Percentiles rank a stretch among this genome's conserved stretches.
Evolutionary conservation across 2,113 vertebrate species (phyloP).

Genomic region (Lucifuga dentata): DNA sequence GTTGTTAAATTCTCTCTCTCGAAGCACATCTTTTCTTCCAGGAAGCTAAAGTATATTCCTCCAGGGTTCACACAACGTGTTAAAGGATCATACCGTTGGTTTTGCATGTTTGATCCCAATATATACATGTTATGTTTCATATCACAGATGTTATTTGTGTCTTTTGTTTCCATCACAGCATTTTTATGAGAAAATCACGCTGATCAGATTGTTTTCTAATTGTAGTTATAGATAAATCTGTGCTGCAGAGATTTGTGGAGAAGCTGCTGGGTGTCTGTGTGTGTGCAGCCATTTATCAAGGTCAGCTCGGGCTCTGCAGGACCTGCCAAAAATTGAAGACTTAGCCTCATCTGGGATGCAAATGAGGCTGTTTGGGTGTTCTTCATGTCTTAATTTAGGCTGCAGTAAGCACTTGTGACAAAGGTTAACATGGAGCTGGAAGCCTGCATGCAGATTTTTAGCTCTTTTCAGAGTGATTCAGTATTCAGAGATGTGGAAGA

Average conservation of each 20-base stretch:
- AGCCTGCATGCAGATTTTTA: constrained; percentile 21
- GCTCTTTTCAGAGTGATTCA: constrained; percentile 26
- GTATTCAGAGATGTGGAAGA: constrained; percentile 9
- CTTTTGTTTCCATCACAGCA: no score
- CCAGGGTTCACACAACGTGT: no score
- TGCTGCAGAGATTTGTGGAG: constrained; percentile 3
- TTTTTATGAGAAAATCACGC: neutral
- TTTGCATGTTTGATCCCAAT: no score
- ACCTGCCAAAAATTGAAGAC: constrained; percentile 40
- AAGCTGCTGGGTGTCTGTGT: constrained; percentile 7
- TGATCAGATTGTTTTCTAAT: neutral
- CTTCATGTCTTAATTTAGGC: constrained; percentile 38
- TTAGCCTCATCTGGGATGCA: constrained; percentile 47
- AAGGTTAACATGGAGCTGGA: constrained; percentile 26
- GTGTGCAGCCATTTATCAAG: constrained; percentile 13
- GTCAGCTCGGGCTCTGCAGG: constrained; percentile 27
- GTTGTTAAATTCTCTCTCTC: no score
- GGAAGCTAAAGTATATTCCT: no score
- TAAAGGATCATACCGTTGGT: no score
- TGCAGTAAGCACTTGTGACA: constrained; percentile 44
- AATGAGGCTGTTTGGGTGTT: constrained; percentile 43
- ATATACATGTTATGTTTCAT: no score
- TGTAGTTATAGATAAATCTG: neutral
- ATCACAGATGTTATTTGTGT: no score
- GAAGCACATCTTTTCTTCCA: no score